Evolutionary conservation across 2,888 invertebrate species (phyloP).

Genomic region (Gisinianus flammeolus): DNA sequence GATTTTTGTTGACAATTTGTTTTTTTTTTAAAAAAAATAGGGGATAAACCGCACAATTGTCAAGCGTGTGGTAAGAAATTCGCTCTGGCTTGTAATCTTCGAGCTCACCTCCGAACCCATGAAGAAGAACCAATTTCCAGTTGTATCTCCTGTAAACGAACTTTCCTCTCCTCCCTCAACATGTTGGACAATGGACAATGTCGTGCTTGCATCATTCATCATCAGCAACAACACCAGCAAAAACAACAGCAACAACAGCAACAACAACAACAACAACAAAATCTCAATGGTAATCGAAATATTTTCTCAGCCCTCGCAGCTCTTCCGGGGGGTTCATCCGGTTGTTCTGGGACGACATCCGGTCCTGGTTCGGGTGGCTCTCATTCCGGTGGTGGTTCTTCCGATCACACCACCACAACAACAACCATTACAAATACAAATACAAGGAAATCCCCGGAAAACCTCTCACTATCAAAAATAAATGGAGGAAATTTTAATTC

Average conservation of each 20-base stretch:
- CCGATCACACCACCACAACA: neutral
- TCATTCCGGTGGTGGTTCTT: neutral
- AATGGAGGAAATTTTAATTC: neutral
- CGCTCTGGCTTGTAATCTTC: slow-evolving; percentile 73
- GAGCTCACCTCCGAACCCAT: slow-evolving; percentile 76
- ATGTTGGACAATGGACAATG: slow-evolving; percentile 52
- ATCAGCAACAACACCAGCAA: slow-evolving; percentile 33
- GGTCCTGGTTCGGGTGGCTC: neutral
- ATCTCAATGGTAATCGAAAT: neutral
- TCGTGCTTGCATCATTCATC: slow-evolving; percentile 45
- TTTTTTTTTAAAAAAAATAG: too few species aligned
- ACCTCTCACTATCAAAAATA: neutral
- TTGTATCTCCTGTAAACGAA: slow-evolving; percentile 48
- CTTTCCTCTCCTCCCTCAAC: slow-evolving; percentile 48
- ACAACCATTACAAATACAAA: neutral
- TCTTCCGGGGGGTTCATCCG: neutral
- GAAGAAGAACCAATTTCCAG: slow-evolving; percentile 63
- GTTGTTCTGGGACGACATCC: neutral
- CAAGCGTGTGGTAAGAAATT: slow-evolving; percentile 75
- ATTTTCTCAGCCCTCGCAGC: neutral
- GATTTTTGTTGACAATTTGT: too few species aligned
- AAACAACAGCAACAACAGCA: slow-evolving; percentile 32
- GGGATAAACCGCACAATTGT: slow-evolving; percentile 76
- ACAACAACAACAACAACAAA: neutral
- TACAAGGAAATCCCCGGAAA: slow-evolving; percentile 7